Conservation (phyloP, 2,888 invertebrate genomes). For the Lasioglossum morio region DNA sequence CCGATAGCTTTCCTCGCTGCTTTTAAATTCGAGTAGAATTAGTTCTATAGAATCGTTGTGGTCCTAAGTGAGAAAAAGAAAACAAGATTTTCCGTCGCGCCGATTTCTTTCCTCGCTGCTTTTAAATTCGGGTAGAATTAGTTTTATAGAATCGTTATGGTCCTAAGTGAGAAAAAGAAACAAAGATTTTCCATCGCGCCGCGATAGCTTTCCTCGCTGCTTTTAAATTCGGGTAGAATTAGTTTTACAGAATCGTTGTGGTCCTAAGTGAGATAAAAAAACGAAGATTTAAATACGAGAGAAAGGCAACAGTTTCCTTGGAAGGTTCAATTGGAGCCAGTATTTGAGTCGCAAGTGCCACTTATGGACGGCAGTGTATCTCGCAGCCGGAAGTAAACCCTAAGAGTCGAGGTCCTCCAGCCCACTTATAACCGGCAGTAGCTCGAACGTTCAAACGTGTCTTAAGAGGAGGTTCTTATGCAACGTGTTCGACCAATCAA, state of each 20-base stretch:
- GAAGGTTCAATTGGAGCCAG: conserved; percentile 1
- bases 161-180: background rate
- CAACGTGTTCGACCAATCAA: background rate
- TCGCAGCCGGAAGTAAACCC: conserved; percentile 5
- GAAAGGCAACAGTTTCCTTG: background rate
- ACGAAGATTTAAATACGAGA: background rate
- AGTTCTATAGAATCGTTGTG: too few relatives aligned
- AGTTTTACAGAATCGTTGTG: background rate
- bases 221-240: background rate
- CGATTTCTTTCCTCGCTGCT: background rate
- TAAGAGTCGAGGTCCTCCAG: background rate
- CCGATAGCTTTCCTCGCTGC: too few relatives aligned
- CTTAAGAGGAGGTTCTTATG: background rate
- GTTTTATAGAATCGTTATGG: background rate
- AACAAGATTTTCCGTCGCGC: too few relatives aligned
- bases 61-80: too few relatives aligned
- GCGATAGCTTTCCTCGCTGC: too few relatives aligned
- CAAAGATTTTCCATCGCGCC: too few relatives aligned
- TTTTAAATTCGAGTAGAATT: too few relatives aligned
- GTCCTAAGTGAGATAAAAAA: background rate
- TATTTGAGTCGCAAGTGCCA: background rate
- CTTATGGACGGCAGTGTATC: conserved; percentile 4
- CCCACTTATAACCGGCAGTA: background rate
- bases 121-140: background rate
- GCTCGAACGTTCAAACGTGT: background rate